Conservation (phyloP, 2,113 vertebrate species). For the Regulus satrapa region DNA sequence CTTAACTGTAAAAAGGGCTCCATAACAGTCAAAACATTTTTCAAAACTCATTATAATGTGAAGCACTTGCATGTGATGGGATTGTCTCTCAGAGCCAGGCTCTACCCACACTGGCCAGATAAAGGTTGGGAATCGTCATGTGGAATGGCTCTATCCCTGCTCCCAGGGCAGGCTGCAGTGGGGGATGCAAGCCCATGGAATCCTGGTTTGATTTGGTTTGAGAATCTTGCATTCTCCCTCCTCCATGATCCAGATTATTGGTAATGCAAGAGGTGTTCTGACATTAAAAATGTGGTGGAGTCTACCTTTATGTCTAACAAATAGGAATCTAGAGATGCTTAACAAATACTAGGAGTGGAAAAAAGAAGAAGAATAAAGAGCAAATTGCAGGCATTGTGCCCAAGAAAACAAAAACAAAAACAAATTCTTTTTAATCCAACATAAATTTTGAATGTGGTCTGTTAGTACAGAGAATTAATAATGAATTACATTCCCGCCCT, state of each 20-base stretch:
- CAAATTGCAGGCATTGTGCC: not conserved
- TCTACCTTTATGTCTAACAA: not conserved
- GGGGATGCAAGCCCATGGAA: not conserved
- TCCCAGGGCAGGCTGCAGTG: not conserved
- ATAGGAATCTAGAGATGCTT: not conserved
- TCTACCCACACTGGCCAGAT: not conserved
- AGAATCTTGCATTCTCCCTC: not conserved
- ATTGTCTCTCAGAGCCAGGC: not conserved
- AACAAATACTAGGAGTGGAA: not conserved
- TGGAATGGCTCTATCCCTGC: not conserved
- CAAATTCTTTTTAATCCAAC: not conserved
- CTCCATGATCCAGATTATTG: not conserved
- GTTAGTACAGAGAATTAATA: not conserved
- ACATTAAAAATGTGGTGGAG: not conserved
- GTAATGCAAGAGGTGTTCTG: not conserved
- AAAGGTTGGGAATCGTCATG: not conserved
- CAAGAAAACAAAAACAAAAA: no score
- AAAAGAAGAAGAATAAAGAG: not conserved
- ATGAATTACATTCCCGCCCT: not conserved
- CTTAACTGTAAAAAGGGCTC: not conserved
- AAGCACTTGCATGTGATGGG: not conserved
- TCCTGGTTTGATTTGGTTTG: no score
- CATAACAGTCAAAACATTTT: not conserved
- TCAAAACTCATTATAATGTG: not conserved
- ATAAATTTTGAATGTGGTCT: not conserved